Conservation (phyloP, 2,113 vertebrate genomes). For the human (Homo sapiens) region GRCh38 chr2:144976501-144977000, state of each 20-base stretch:
- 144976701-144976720: constrained; percentile 71
- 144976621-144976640: constrained; percentile 78
- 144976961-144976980: not conserved
- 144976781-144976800: not conserved
- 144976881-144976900: not conserved
- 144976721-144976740: constrained; percentile 57
- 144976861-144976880: not conserved
- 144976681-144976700: constrained; percentile 75
- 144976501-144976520: constrained; percentile 79
- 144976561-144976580: constrained; percentile 71
- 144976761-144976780: not conserved
- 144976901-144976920: not conserved
- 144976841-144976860: not conserved
- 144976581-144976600: constrained; percentile 80
- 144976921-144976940: not conserved
- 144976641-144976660: constrained; percentile 77
- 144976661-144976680: constrained; percentile 76
- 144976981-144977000: constrained; percentile 25
- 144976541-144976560: constrained; percentile 75
- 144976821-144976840: not conserved
- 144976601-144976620: constrained; percentile 78
- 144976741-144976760: constrained; percentile 20
- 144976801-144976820: not conserved
- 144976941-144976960: not conserved
- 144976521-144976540: constrained; percentile 80